Evolutionary conservation across 2,888 invertebrate genomes (phyloP), one percentile per base, ranked within the genome.

Genomic region (Agonopterix arenella): DNA sequence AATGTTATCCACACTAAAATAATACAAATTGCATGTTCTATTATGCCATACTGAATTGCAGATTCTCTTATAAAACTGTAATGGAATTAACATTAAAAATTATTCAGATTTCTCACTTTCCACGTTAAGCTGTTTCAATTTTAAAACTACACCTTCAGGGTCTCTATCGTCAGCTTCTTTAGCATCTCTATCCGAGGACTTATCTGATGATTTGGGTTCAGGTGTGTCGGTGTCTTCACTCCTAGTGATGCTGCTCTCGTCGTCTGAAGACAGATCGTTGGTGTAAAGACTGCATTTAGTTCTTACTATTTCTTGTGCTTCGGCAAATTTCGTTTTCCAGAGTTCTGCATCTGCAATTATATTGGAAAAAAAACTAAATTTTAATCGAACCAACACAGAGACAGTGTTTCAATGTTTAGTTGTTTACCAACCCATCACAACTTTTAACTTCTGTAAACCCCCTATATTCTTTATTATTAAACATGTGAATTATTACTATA

Each of bases 321-420:
- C 93, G 18, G 93, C 92, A 76, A 95, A 95, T 55, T 92, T 92
- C 44, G 90, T 88, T 68, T 93, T 94, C 91, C 94, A 95, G 56
- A 92, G 77, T 56, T 90, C 90, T 4, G 94, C 94, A 90, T 93
- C 94, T 94, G 70, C 47, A 53, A 51, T 51, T 4, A 47, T 18
- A 18, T 18, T 43, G 44, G 41, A n/a, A 10, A 40, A 40, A n/a
- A 40, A 40, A 0, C 10, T 4, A 10, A 13, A 45, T 38, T 37
- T 41, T 28, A 28, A 36, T 38, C n/a, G n/a, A 44, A 18, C 16
- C 8, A 13, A 44, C 4, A 16, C 16, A 13, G n/a, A n/a, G n/a
- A n/a, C n/a, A 28, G 28, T 28, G 5, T 28, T 28, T 5, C 5
- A 28, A n/a, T 28, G 28, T 28, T 40, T 40, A 40, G n/a, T 10